Conservation (phyloP, 2,888 invertebrate genomes). For the Xestia c-nigrum region DNA sequence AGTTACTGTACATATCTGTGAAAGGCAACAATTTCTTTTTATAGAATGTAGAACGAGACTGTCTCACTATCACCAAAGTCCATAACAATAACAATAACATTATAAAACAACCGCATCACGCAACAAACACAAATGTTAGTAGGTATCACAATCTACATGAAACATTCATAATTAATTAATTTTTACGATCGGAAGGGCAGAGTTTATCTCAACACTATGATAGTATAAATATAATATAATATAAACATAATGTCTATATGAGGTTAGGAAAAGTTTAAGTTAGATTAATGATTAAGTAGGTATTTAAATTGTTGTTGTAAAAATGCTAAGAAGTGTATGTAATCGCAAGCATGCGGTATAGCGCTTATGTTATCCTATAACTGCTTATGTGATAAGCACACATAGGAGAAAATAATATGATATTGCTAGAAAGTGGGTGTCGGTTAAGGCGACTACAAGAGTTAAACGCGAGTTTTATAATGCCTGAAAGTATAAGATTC, state of each 20-base stretch:
- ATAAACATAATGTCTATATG: constrained; percentile 8
- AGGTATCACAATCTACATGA: constrained; percentile 4
- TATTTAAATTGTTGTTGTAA: neutral
- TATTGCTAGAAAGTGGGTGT: no score
- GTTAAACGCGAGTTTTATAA: no score
- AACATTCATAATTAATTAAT: constrained; percentile 38
- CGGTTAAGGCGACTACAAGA: no score
- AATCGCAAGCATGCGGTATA: neutral
- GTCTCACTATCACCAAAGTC: neutral
- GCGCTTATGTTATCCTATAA: no score
- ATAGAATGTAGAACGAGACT: neutral
- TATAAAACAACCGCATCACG: neutral
- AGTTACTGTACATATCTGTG: no score
- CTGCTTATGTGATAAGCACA: no score
- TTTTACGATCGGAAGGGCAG: constrained; percentile 30
- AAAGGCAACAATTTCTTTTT: no score
- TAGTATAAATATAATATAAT: no score
- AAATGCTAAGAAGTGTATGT: neutral
- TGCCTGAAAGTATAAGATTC: no score
- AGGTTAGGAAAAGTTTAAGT: constrained; percentile 28
- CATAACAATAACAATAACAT: constrained; percentile 1
- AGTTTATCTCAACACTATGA: constrained; percentile 18
- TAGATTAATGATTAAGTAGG: neutral
- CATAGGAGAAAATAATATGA: no score
- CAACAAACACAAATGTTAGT: neutral